Conservation (phyloP, 2,888 invertebrate species). For the Autographa pulchrina region DNA sequence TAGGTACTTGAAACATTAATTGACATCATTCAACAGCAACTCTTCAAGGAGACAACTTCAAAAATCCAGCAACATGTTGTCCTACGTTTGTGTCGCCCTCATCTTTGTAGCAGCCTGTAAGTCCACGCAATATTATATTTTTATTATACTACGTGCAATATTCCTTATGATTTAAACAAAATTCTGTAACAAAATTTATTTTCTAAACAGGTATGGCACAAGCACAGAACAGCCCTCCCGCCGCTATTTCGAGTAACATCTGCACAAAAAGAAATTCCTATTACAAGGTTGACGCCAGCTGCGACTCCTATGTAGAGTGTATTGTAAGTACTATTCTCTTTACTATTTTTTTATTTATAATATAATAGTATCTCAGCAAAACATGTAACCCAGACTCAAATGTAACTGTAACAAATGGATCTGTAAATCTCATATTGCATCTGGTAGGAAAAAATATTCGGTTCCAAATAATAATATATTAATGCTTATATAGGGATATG, state of each 20-base stretch:
- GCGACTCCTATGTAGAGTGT: conserved; percentile 92
- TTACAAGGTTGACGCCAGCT: conserved; percentile 90
- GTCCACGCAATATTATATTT: conserved; percentile 21
- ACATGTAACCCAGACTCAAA: too few species aligned
- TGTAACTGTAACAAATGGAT: too few species aligned
- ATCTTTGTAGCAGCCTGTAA: conserved; percentile 64
- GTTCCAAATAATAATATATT: too few species aligned
- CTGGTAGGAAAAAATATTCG: too few species aligned
- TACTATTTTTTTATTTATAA: too few species aligned
- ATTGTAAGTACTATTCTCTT: conserved; percentile 85
- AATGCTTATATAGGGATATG: conserved; percentile 34
- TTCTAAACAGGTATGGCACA: conserved; percentile 33
- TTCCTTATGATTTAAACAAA: conserved; percentile 60
- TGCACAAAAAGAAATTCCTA: conserved; percentile 88
- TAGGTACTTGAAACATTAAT: conserved; percentile 20
- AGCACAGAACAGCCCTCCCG: not conserved
- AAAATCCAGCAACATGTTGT: conserved; percentile 58
- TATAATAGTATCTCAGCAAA: too few species aligned
- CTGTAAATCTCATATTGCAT: too few species aligned
- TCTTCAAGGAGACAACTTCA: conserved; percentile 17
- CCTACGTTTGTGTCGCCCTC: conserved; percentile 49
- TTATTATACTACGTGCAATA: not conserved
- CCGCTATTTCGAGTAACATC: conserved; percentile 63
- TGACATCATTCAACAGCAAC: conserved; percentile 47
- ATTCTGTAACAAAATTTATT: not conserved